phyloP scores from a whole-genome alignment of 1,140 invertebrate genomes.

The Drosophila virilis region DNA sequence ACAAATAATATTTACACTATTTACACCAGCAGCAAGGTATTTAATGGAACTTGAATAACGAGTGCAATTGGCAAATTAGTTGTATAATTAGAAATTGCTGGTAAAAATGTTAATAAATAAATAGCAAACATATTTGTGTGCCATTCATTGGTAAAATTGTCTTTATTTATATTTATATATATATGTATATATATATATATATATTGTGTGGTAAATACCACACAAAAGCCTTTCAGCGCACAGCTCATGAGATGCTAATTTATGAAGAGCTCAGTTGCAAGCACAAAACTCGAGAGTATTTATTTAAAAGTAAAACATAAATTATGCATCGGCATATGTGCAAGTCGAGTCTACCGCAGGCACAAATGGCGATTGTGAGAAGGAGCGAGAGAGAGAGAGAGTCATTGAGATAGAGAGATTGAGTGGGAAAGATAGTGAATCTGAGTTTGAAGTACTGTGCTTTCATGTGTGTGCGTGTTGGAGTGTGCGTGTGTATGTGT shows the following conservation, averaged over 20 bases:
- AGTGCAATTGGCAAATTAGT: too few species aligned
- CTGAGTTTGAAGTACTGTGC: constrained; percentile 24
- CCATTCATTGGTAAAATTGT: too few species aligned
- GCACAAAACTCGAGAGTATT: constrained; percentile 49
- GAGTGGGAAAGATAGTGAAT: constrained; percentile 7
- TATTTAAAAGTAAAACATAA: constrained; percentile 71
- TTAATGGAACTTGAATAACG: too few species aligned
- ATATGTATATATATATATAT: too few species aligned
- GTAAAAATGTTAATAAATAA: too few species aligned
- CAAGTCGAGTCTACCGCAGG: constrained; percentile 35
- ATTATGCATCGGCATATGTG: constrained; percentile 64
- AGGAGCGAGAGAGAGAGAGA: not conserved
- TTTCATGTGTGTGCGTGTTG: constrained; percentile 20
- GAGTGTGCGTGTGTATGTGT: constrained; percentile 8
- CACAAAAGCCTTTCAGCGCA: constrained; percentile 26
- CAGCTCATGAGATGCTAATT: constrained; percentile 38
- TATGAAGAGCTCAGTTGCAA: constrained; percentile 38
- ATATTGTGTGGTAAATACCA: not conserved
- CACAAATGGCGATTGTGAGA: not conserved
- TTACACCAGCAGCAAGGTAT: too few species aligned
- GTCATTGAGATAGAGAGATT: not conserved
- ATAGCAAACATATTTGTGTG: too few species aligned
- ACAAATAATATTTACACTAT: too few species aligned
- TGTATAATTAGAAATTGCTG: too few species aligned
- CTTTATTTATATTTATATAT: too few species aligned